Evolutionary conservation across 2,797 vertebrate species (phyloP).

Genomic region (Eulemur albifrons): DNA sequence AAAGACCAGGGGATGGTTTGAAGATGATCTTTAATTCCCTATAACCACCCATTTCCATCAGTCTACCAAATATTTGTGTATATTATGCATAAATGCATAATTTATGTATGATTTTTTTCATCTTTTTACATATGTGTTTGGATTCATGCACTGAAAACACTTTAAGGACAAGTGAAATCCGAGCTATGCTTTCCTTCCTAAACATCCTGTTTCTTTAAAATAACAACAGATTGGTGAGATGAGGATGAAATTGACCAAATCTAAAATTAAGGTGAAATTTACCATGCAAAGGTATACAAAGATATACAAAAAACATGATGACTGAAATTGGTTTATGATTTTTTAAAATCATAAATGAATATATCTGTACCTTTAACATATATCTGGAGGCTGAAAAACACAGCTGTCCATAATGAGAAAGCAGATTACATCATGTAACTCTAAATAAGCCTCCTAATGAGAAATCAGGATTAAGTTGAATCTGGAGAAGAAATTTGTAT

Average conservation of each 20-base stretch:
- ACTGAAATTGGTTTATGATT: conserved; percentile 3
- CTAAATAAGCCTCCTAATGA: conserved; percentile 71
- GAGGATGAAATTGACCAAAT: conserved; percentile 12
- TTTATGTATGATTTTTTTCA: background rate
- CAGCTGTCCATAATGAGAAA: conserved; percentile 73
- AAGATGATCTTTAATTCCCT: background rate
- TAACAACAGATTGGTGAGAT: background rate
- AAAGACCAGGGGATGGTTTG: background rate
- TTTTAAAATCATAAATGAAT: conserved; percentile 66
- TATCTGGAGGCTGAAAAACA: conserved; percentile 71
- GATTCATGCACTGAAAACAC: background rate
- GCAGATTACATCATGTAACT: conserved; percentile 72
- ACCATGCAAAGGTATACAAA: conserved; percentile 6
- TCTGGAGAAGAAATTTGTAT: conserved; percentile 62
- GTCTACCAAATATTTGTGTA: background rate
- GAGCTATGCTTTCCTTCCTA: background rate
- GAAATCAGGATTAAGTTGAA: conserved; percentile 77
- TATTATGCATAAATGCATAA: background rate
- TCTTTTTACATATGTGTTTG: background rate
- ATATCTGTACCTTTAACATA: conserved; percentile 74
- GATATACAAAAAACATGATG: conserved; percentile 48
- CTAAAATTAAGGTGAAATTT: background rate
- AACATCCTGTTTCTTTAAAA: background rate
- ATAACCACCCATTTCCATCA: background rate
- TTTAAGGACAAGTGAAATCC: background rate